These are phyloP conservation scores for Xylocampa areola DNA, from an alignment of 2,888 invertebrate species.

Conservation along the genomic window DNA sequence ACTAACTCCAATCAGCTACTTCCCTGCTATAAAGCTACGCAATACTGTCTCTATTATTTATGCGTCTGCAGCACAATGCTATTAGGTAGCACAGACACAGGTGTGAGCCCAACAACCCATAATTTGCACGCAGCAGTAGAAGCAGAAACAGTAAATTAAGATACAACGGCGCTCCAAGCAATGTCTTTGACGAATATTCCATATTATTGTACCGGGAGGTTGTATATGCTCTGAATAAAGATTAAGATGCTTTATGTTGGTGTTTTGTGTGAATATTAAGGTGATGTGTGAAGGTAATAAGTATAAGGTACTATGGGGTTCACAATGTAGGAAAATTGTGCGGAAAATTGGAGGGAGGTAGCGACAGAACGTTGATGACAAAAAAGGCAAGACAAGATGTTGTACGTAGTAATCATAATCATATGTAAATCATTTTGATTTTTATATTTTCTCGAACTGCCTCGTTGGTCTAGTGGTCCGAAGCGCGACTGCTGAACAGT, in stretches of 20 bases:
- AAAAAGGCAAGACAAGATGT: slow-evolving; percentile 5
- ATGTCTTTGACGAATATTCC: slow-evolving; percentile 82
- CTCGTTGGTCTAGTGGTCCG: too few species aligned
- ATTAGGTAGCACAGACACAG: slow-evolving; percentile 66
- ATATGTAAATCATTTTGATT: too few species aligned
- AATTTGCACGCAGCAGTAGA: slow-evolving; percentile 74
- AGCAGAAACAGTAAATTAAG: slow-evolving; percentile 74
- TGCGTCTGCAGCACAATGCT: slow-evolving; percentile 32
- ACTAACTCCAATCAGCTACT: too few species aligned
- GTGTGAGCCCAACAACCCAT: slow-evolving; percentile 75
- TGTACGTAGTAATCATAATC: too few species aligned
- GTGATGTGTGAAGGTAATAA: slow-evolving; percentile 25
- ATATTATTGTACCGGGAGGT: slow-evolving; percentile 75
- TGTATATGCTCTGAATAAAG: slow-evolving; percentile 55
- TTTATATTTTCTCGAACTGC: too few species aligned
- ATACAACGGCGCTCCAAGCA: slow-evolving; percentile 70
- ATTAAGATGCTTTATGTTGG: slow-evolving; percentile 44
- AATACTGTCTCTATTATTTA: slow-evolving; percentile 47
- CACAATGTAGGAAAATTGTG: slow-evolving; percentile 18
- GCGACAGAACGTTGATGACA: neutral
- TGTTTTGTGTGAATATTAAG: slow-evolving; percentile 41
- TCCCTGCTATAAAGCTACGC: slow-evolving; percentile 5
- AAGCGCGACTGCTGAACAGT: too few species aligned
- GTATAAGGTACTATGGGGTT: slow-evolving; percentile 10
- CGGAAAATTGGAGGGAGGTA: slow-evolving; percentile 14